These are phyloP conservation scores for Crocodylus rhombifer DNA, from an alignment of 2,797 vertebrate genomes.

Conservation along the genomic window DNA sequence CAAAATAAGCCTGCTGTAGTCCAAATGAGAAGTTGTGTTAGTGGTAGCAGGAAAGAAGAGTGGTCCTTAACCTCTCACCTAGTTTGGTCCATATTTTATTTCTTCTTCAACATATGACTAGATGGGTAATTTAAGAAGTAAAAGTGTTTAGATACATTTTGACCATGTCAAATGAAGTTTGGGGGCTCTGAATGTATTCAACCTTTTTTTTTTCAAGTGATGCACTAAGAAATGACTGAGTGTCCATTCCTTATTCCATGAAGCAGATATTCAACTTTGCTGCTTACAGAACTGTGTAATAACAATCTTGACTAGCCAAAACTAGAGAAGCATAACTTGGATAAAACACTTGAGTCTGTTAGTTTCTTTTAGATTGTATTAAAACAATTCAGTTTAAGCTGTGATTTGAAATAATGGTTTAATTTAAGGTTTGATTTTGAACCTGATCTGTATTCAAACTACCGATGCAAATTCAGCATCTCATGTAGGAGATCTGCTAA, in stretches of 20 bases:
- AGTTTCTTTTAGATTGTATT: not conserved
- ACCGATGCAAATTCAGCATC: not conserved
- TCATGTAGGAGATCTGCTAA: not conserved
- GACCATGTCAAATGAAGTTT: too few species aligned
- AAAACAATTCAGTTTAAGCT: conserved; percentile 8
- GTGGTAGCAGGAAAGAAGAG: not conserved
- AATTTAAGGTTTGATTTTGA: not conserved
- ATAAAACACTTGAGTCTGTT: not conserved
- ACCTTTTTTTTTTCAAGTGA: not conserved
- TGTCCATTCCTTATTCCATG: not conserved
- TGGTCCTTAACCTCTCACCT: not conserved
- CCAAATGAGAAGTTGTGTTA: not conserved
- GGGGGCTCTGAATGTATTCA: not conserved
- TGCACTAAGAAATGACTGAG: not conserved
- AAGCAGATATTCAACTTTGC: conserved; percentile 2
- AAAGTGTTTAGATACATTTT: not conserved
- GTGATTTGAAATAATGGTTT: not conserved
- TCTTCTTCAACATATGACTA: not conserved
- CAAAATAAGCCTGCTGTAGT: not conserved
- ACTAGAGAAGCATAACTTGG: not conserved
- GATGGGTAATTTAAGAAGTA: not conserved
- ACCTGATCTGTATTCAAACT: conserved; percentile 19
- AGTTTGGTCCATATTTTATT: not conserved
- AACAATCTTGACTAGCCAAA: not conserved
- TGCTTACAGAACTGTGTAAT: not conserved